A percentile compares a stretch with the other conserved stretches of the same genome.
These are phyloP conservation scores for Apis cerana DNA, from an alignment of 1,140 invertebrate genomes.

Conservation along the genomic window DNA sequence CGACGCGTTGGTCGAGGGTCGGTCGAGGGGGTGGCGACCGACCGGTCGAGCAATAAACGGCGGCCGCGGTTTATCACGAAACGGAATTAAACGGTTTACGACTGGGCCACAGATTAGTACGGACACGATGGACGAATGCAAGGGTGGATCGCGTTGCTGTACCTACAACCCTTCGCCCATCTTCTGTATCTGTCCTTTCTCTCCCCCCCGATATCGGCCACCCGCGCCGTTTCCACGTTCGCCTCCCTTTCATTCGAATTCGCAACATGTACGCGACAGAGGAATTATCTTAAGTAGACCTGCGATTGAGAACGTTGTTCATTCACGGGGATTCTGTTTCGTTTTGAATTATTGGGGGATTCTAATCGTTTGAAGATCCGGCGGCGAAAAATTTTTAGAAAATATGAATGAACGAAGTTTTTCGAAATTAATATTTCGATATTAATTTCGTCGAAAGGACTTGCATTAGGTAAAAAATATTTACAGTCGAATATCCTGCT, in stretches of 20 bases:
- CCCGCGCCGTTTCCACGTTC: not conserved
- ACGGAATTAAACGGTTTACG: constrained; percentile 81
- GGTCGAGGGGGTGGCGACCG: constrained; percentile 17
- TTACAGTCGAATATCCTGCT: too few species aligned
- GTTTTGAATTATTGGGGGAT: not conserved
- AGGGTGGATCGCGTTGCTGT: constrained; percentile 56
- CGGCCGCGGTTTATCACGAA: constrained; percentile 79
- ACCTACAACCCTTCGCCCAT: constrained; percentile 4
- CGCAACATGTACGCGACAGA: not conserved
- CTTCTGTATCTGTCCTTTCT: constrained; percentile 10
- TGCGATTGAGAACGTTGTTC: not conserved
- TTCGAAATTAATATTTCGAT: too few species aligned
- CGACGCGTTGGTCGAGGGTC: not conserved
- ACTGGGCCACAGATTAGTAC: constrained; percentile 81
- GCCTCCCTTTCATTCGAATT: constrained; percentile 14
- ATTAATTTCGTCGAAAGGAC: too few species aligned
- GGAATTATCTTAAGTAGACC: constrained; percentile 23
- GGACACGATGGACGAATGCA: constrained; percentile 76
- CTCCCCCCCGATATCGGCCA: not conserved
- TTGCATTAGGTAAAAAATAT: too few species aligned
- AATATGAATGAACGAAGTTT: too few species aligned
- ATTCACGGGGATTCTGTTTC: not conserved
- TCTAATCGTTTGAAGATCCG: not conserved
- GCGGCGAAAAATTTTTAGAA: too few species aligned
- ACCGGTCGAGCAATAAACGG: constrained; percentile 69